phyloP scores from a whole-genome alignment of 2,113 vertebrate species.

The Hypanus sabinus region DNA sequence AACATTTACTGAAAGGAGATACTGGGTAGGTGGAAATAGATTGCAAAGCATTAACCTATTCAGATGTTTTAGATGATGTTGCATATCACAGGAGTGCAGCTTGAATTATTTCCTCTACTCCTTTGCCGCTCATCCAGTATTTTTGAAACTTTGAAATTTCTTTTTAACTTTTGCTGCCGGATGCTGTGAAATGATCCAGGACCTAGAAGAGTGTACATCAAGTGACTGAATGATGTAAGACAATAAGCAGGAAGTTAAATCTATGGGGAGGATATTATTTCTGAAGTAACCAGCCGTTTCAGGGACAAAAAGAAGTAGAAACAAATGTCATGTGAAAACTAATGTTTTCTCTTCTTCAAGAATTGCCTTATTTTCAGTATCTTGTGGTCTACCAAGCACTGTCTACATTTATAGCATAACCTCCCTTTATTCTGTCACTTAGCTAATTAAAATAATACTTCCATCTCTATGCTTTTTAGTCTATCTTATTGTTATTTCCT shows the following conservation, averaged over 20 bases:
- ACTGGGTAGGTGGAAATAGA: background rate
- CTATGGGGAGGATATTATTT: conserved; percentile 3
- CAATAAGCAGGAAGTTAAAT: background rate
- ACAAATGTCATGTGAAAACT: background rate
- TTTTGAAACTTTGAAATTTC: background rate
- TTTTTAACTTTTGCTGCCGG: background rate
- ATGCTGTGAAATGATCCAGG: conserved; percentile 15
- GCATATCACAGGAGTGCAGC: background rate
- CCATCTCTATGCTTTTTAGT: too few relatives aligned
- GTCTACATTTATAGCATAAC: too few relatives aligned
- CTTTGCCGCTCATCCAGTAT: background rate
- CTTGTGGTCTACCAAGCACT: background rate
- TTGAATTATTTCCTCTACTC: conserved; percentile 27
- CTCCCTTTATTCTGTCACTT: too few relatives aligned
- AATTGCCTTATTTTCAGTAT: background rate
- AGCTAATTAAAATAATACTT: too few relatives aligned
- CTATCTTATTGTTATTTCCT: too few relatives aligned
- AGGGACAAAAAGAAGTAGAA: background rate
- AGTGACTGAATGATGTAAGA: background rate
- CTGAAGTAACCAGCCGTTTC: background rate
- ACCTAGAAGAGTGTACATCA: background rate
- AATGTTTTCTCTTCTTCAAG: background rate
- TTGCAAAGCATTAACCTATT: background rate
- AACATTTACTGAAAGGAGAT: background rate
- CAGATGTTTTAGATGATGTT: background rate